phyloP scores from a whole-genome alignment of 2,797 vertebrate species.

The Malurus splendens region DNA sequence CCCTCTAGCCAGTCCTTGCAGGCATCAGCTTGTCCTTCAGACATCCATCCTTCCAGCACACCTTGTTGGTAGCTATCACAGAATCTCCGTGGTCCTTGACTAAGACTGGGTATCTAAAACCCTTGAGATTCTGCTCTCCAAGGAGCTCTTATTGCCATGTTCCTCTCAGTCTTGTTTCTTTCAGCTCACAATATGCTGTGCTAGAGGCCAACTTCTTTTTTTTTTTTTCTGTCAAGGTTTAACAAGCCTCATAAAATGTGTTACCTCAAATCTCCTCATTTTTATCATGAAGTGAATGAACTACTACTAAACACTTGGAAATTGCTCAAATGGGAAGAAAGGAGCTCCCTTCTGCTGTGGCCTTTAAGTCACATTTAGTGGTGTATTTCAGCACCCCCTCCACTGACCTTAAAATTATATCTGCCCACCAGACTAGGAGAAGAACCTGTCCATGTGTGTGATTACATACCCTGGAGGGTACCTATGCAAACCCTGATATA shows the following conservation, averaged over 20 bases:
- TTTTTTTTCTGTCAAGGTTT: slow-evolving; percentile 25
- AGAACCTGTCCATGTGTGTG: rapidly evolving
- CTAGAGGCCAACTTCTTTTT: slow-evolving; percentile 35
- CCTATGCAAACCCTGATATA: neutral
- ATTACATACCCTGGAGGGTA: neutral
- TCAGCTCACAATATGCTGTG: slow-evolving; percentile 30
- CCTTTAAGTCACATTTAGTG: neutral
- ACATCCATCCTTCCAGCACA: slow-evolving; percentile 1
- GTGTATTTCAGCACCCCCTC: neutral
- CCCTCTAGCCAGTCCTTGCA: slow-evolving; percentile 20
- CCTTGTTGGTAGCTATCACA: neutral
- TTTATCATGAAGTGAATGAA: slow-evolving; percentile 54
- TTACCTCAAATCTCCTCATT: slow-evolving; percentile 56
- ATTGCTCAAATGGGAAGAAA: slow-evolving; percentile 11
- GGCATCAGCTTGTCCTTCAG: slow-evolving; percentile 24
- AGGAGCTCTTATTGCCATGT: slow-evolving; percentile 50
- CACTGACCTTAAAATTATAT: neutral
- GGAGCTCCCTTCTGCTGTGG: neutral
- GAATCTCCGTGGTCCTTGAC: neutral
- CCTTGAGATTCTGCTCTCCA: slow-evolving; percentile 43
- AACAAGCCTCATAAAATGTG: slow-evolving; percentile 55
- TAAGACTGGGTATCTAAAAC: neutral
- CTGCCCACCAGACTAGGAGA: neutral
- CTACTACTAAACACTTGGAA: neutral
- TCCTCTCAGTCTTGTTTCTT: slow-evolving; percentile 49